A percentile compares a stretch with the other conserved stretches of the same genome.
These are phyloP conservation scores for Vipera latastei DNA, from an alignment of 2,797 vertebrate species.

Conservation along the genomic window DNA sequence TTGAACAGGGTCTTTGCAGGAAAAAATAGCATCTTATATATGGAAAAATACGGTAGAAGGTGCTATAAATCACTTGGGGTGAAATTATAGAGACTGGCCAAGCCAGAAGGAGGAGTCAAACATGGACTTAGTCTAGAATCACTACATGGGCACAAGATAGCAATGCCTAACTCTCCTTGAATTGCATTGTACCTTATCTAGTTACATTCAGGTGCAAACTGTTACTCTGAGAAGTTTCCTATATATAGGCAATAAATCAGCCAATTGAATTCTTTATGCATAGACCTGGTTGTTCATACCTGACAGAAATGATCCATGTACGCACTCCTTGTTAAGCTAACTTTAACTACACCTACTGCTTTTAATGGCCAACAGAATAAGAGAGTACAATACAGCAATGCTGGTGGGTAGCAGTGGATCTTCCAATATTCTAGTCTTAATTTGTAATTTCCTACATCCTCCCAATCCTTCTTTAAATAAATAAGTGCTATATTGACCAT, in stretches of 20 bases:
- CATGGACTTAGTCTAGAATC: neutral
- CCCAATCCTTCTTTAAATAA: neutral
- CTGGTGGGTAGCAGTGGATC: neutral
- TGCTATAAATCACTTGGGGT: neutral
- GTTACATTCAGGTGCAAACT: neutral
- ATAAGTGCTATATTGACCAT: neutral
- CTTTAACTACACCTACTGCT: neutral
- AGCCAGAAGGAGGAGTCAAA: neutral
- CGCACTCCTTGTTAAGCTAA: neutral
- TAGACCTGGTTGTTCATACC: neutral
- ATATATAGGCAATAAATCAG: neutral
- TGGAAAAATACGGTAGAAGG: neutral
- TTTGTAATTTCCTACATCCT: neutral
- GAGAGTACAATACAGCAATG: neutral
- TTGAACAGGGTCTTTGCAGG: too few species aligned
- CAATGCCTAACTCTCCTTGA: neutral
- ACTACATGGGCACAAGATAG: neutral
- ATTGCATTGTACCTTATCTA: neutral
- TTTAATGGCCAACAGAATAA: neutral
- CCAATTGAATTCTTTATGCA: neutral
- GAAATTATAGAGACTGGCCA: neutral
- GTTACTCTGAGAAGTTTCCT: neutral
- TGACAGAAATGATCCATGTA: neutral
- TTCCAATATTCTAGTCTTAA: neutral
- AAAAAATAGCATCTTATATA: too few species aligned